phyloP scores from a whole-genome alignment of 2,888 invertebrate species.

The Ganaspis brasiliensis region DNA sequence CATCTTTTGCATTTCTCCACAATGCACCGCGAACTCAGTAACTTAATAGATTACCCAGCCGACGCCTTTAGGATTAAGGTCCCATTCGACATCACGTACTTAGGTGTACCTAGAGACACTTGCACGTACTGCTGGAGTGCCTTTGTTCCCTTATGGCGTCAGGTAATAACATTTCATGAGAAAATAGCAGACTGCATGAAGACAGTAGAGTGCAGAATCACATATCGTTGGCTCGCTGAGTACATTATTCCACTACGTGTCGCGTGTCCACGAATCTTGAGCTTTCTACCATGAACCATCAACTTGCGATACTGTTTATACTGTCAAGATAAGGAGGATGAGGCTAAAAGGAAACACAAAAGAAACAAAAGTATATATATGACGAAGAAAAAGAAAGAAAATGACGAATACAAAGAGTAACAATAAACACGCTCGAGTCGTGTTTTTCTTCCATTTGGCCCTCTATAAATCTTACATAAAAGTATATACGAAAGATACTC shows the following conservation, averaged over 20 bases:
- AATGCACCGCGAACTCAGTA: conserved; percentile 15
- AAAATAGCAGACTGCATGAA: conserved; percentile 61
- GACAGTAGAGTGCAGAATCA: conserved; percentile 60
- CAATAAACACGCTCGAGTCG: conserved; percentile 77
- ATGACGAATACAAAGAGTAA: conserved; percentile 53
- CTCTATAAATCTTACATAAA: conserved; percentile 78
- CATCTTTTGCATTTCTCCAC: not conserved
- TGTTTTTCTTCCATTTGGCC: conserved; percentile 77
- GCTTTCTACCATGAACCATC: conserved; percentile 17
- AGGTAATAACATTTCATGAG: conserved; percentile 60
- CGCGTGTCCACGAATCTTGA: conserved; percentile 63
- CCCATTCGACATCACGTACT: conserved; percentile 36
- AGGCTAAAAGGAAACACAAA: conserved; percentile 44
- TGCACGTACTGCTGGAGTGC: conserved; percentile 47
- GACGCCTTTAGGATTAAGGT: conserved; percentile 23
- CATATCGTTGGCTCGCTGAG: conserved; percentile 50
- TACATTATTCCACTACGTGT: conserved; percentile 72
- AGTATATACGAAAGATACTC: conserved; percentile 63
- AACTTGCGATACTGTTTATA: conserved; percentile 13
- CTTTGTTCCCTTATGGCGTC: conserved; percentile 59
- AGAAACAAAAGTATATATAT: conserved; percentile 54
- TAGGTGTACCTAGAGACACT: conserved; percentile 26
- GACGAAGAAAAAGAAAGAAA: conserved; percentile 42
- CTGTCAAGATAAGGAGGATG: conserved; percentile 41
- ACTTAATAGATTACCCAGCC: conserved; percentile 33